Conservation (phyloP, 2,888 invertebrate genomes). For the Eudemis profundana region DNA sequence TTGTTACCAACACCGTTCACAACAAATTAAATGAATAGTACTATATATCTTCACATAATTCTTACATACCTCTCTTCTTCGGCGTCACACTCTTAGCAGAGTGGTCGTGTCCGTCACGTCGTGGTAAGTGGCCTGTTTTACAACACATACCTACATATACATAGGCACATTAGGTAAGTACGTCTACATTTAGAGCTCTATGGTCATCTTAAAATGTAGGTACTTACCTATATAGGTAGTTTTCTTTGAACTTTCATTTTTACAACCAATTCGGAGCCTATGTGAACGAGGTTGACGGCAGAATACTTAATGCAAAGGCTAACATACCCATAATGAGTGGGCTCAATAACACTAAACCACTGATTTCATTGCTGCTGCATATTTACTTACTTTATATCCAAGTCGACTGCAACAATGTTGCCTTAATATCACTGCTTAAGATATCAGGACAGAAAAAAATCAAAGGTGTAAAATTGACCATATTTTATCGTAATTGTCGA, state of each 20-base stretch:
- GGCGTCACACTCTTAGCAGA: no score
- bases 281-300: conserved; percentile 4
- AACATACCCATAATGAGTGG: conserved; percentile 60
- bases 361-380: conserved; percentile 70
- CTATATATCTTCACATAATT: no score
- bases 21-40: no score
- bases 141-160: no score
- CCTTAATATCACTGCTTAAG: conserved; percentile 66
- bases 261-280: neutral
- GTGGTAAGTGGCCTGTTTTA: no score
- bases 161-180: no score
- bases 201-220: no score
- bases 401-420: conserved; percentile 65
- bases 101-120: no score
- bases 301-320: conserved; percentile 46
- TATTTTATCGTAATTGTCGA: conserved; percentile 69
- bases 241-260: neutral
- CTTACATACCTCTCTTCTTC: no score
- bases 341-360: conserved; percentile 70
- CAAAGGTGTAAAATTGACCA: conserved; percentile 63
- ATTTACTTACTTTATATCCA: conserved; percentile 61
- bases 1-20: no score
- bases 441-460: conserved; percentile 65
- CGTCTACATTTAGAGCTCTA: no score
- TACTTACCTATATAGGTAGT: neutral